A percentile compares a stretch with the other conserved stretches of the same genome.
Evolutionary conservation across 2,113 vertebrate species (phyloP).

Genomic region (Pristiophorus japonicus): DNA sequence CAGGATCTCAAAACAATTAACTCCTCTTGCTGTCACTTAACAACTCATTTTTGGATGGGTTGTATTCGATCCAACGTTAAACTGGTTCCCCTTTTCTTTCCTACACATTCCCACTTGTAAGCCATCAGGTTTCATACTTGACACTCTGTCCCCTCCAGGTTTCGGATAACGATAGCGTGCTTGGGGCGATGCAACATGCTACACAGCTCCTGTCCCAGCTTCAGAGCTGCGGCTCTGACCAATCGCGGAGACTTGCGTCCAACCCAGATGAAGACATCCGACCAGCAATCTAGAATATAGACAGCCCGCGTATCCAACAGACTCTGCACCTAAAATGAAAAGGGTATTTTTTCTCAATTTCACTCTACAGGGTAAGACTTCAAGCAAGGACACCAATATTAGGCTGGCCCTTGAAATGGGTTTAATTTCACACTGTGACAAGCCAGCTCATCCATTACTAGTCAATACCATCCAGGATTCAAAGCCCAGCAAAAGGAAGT

Average conservation of each 20-base stretch:
- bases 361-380: background rate
- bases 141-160: constrained; percentile 87
- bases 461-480: background rate
- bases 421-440: background rate
- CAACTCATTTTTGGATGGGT: background rate
- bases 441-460: background rate
- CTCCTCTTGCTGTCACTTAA: background rate
- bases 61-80: background rate
- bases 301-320: constrained; percentile 87
- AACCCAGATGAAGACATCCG: constrained; percentile 95
- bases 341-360: background rate
- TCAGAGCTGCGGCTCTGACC: constrained; percentile 85
- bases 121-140: constrained; percentile 62
- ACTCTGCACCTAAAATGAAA: constrained; percentile 71
- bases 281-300: constrained; percentile 96
- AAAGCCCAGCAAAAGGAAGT: background rate
- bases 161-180: constrained; percentile 80
- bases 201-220: constrained; percentile 93
- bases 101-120: background rate
- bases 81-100: background rate
- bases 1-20: background rate
- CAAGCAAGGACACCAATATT: background rate
- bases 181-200: constrained; percentile 90
- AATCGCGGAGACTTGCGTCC: constrained; percentile 87
- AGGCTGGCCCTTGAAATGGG: background rate